phyloP scores from a whole-genome alignment of 2,888 invertebrate species.

The Aleiodes alternator region DNA sequence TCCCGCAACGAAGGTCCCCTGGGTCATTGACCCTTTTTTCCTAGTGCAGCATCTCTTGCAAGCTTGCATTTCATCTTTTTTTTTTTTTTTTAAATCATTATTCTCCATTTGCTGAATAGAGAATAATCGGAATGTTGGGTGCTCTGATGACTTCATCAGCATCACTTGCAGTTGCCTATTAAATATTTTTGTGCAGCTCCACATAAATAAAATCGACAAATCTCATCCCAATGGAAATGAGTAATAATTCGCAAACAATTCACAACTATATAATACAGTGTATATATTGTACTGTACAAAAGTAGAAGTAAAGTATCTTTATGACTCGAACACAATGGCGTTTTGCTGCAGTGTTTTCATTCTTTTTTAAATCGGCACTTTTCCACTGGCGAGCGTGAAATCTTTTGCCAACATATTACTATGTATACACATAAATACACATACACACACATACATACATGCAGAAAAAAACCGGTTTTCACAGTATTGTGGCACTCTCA shows the following conservation, averaged over 20 bases:
- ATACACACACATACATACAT: conserved; percentile 6
- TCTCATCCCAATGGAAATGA: no score
- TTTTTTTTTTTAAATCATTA: conserved; percentile 1
- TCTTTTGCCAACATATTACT: conserved; percentile 45
- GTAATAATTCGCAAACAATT: conserved; percentile 8
- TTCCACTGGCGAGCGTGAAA: conserved; percentile 57
- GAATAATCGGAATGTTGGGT: conserved; percentile 64
- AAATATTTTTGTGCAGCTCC: neutral
- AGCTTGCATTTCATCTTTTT: conserved; percentile 11
- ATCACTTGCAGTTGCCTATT: neutral
- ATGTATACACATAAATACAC: conserved; percentile 40
- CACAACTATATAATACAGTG: conserved; percentile 1
- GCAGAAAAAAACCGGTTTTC: conserved; percentile 53
- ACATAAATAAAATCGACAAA: no score
- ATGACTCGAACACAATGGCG: conserved; percentile 53
- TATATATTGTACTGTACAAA: conserved; percentile 34
- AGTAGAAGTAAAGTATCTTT: conserved; percentile 46
- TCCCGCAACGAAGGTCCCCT: conserved; percentile 41
- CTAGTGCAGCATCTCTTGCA: conserved; percentile 12
- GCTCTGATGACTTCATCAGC: conserved; percentile 57
- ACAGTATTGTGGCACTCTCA: conserved; percentile 37
- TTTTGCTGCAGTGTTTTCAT: conserved; percentile 49
- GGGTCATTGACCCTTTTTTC: conserved; percentile 41
- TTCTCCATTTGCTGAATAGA: conserved; percentile 53
- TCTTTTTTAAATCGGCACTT: conserved; percentile 52